A percentile compares a stretch with the other conserved stretches of the same genome.
phyloP scores from a whole-genome alignment of 1,140 invertebrate genomes.

The Odontomachus brunneus region DNA sequence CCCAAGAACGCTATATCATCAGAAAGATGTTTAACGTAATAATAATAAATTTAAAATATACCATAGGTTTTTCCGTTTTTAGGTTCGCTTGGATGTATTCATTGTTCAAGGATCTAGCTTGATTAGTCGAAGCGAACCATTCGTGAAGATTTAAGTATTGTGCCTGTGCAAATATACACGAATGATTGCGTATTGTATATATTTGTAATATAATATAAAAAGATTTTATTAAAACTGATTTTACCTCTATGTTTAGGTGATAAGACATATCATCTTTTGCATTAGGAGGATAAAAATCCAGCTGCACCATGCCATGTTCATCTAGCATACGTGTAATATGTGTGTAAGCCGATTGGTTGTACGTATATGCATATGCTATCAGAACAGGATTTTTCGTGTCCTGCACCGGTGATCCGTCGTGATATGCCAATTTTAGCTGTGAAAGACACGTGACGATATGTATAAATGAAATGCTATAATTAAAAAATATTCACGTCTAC shows the following conservation, averaged over 20 bases:
- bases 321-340: constrained; percentile 88
- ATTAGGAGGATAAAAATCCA: constrained; percentile 89
- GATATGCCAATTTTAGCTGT: constrained; percentile 90
- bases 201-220: constrained; percentile 20
- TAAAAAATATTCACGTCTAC: not conserved
- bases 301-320: constrained; percentile 89
- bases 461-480: not conserved
- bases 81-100: constrained; percentile 91
- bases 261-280: constrained; percentile 85
- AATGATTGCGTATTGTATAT: constrained; percentile 8
- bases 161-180: constrained; percentile 84
- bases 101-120: constrained; percentile 90
- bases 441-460: constrained; percentile 59
- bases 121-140: constrained; percentile 91
- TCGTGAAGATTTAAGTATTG: constrained; percentile 90
- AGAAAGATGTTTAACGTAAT: constrained; percentile 13
- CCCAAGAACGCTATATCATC: not conserved
- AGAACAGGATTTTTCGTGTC: constrained; percentile 88
- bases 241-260: constrained; percentile 88
- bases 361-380: constrained; percentile 89
- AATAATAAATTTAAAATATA: constrained; percentile 73
- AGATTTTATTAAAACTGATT: constrained; percentile 5
- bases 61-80: constrained; percentile 88
- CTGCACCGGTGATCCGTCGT: constrained; percentile 90
- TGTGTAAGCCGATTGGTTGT: constrained; percentile 88